phyloP scores from a whole-genome alignment of 2,888 invertebrate genomes.

The Colostygia pectinataria region DNA sequence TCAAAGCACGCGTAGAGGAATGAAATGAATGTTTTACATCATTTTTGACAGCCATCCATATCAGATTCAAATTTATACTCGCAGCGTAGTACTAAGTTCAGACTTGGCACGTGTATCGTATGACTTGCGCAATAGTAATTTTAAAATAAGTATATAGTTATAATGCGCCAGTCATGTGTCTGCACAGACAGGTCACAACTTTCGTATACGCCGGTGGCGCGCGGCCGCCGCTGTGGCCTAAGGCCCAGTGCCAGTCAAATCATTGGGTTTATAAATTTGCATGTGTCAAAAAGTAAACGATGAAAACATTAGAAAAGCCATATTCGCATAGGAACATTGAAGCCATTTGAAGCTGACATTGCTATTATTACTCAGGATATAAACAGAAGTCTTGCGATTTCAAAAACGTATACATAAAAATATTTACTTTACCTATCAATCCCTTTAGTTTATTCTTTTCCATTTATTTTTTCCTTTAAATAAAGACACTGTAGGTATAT shows the following conservation, averaged over 20 bases:
- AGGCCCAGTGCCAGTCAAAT: slow-evolving; percentile 21
- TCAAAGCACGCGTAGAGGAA: slow-evolving; percentile 31
- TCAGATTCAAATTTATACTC: slow-evolving; percentile 38
- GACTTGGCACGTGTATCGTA: slow-evolving; percentile 3
- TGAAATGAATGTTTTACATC: slow-evolving; percentile 28
- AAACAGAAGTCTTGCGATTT: slow-evolving; percentile 29
- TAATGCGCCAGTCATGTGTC: neutral
- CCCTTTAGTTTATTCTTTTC: slow-evolving; percentile 15
- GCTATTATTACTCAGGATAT: slow-evolving; percentile 36
- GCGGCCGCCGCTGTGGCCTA: neutral
- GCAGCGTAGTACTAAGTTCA: slow-evolving; percentile 22
- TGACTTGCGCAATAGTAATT: neutral
- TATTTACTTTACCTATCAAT: slow-evolving; percentile 5
- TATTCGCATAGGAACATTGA: slow-evolving; percentile 22
- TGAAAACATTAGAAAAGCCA: slow-evolving; percentile 31
- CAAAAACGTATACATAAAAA: neutral
- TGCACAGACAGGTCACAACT: slow-evolving; percentile 5
- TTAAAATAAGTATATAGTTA: neutral
- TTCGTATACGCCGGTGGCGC: too few species aligned
- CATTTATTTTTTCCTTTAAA: slow-evolving; percentile 16
- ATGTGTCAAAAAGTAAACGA: slow-evolving; percentile 45
- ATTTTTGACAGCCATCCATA: slow-evolving; percentile 35
- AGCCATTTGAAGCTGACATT: slow-evolving; percentile 27
- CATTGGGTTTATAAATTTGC: slow-evolving; percentile 60
- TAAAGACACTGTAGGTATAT: slow-evolving; percentile 34